Evolutionary conservation across 2,797 vertebrate species (phyloP).

Genomic region (Margarornis squamiger): DNA sequence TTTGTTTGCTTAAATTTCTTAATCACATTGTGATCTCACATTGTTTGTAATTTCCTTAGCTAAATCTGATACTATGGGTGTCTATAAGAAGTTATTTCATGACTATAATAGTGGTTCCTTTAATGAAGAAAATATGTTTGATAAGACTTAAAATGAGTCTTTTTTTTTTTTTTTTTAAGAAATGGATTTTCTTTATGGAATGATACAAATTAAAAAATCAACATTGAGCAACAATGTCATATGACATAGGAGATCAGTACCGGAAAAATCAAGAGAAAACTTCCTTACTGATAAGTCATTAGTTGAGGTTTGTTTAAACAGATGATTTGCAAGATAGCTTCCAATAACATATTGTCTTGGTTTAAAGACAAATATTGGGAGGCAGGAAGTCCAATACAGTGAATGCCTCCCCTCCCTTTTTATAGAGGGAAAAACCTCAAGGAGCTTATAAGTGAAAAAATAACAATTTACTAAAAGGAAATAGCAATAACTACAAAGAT

Average conservation of each 20-base stretch:
- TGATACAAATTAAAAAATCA: neutral
- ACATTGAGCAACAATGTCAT: neutral
- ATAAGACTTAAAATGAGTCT: neutral
- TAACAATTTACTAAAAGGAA: neutral
- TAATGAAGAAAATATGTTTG: conserved; percentile 2
- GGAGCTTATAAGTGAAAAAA: neutral
- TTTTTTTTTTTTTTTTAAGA: neutral
- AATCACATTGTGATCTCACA: neutral
- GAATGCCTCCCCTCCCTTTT: neutral
- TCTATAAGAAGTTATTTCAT: neutral
- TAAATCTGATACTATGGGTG: neutral
- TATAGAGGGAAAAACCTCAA: neutral
- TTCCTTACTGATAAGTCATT: neutral
- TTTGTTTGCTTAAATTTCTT: neutral
- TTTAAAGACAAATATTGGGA: neutral
- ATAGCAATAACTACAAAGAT: neutral
- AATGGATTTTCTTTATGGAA: neutral
- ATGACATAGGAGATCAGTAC: neutral
- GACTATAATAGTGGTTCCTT: neutral
- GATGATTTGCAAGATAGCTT: neutral
- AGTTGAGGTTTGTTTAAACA: neutral
- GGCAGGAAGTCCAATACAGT: neutral
- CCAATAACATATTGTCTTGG: neutral
- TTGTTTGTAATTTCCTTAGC: neutral
- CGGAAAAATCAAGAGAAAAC: neutral